Base-by-base conservation (phyloP, 2,113 vertebrate genomes). In the Platichthys flesus region DNA sequence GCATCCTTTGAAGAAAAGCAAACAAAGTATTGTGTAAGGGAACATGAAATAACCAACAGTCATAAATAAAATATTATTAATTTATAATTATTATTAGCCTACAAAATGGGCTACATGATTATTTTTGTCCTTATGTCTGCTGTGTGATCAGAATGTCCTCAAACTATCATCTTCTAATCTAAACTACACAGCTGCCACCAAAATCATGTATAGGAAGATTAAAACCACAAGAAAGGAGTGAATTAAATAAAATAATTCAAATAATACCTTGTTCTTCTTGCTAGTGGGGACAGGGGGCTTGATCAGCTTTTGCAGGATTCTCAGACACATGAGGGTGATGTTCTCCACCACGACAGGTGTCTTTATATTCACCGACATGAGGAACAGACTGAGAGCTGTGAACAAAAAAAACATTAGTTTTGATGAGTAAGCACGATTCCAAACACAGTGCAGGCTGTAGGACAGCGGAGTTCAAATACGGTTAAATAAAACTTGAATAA, bases 321-420 rank as follows among this genome's bases (percentile, higher is more conserved):
- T 95, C 90, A 99, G 93, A 88, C 98, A 99, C 97, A 99, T 99
- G 67, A 99, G 95, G 16, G 98, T 99, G 83, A 99, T 98, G 91
- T 99, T 99, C 79, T 99, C 98, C 65, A 99, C 98, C n/a, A 99
- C 98, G 23, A 99, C 98, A 0, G 98, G 98, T 0, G 98, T 99
- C 93, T 99, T 99, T 75, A 99, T 97, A 87, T 99, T 99, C 89
- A 99, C 98, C 0, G 98, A 97, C 97, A 99, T 97, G 79, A 99
- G 95, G 91, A 99, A 99, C 66, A 99, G 94, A 81, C 97, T 98
- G 77, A 99, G 96, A 5, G 97, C 98, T 99, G 14, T 10, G 20
- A 23, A 68, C 2, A 35, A 47, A 71, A 60, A 64, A 71, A 60
- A 65, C 58, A 67, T 28, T 5, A 67, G n/a, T 12, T 20, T 9